Percentiles rank a stretch among this genome's conserved stretches.
Evolutionary conservation across 2,113 vertebrate species (phyloP).

Genomic region (Nesogale talazaci): DNA sequence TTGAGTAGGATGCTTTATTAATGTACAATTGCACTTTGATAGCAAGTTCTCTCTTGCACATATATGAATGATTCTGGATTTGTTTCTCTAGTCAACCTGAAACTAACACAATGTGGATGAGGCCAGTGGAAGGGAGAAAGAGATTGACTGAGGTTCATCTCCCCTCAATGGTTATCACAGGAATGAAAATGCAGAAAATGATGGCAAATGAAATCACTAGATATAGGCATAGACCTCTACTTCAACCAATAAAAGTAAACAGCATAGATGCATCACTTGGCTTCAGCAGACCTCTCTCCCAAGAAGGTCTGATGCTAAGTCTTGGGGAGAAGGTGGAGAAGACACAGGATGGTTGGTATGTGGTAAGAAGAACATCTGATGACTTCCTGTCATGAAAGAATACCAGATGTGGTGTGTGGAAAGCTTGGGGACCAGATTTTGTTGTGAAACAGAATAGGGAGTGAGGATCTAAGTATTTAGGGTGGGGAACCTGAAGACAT

Average conservation of each 20-base stretch:
- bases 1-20: too few species aligned
- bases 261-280: slow-evolving; percentile 30
- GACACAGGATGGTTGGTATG: rapidly evolving
- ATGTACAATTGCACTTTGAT: too few species aligned
- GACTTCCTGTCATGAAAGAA: neutral
- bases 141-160: neutral
- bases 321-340: neutral
- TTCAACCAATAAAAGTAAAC: slow-evolving; percentile 23
- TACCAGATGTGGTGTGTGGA: neutral
- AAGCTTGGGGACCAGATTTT: neutral
- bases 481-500: neutral
- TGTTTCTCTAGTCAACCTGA: too few species aligned
- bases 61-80: too few species aligned
- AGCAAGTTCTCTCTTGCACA: too few species aligned
- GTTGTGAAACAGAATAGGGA: neutral
- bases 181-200: neutral
- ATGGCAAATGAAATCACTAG: neutral
- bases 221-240: rapidly evolving
- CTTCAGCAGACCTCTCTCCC: slow-evolving; percentile 37
- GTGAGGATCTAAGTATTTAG: neutral
- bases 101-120: neutral
- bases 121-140: neutral
- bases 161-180: neutral
- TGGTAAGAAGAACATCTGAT: neutral
- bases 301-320: neutral